Percentiles rank a stretch among this genome's conserved stretches.
phyloP scores from a whole-genome alignment of 2,113 vertebrate genomes.

The Neodon shergylaensis region DNA sequence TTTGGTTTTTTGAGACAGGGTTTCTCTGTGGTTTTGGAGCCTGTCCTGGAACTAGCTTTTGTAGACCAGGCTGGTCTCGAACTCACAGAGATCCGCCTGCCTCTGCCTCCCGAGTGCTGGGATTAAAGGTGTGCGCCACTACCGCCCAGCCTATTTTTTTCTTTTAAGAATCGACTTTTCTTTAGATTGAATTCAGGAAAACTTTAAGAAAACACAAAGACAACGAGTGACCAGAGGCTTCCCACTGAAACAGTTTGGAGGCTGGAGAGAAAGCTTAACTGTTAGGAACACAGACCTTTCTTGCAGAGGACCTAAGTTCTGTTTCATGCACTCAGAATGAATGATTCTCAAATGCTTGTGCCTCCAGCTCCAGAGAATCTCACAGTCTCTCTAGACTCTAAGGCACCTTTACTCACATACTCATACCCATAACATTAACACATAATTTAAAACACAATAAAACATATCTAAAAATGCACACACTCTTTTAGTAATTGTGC shows the following conservation, averaged over 20 bases:
- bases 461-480: neutral
- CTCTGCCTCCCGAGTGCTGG: too few relatives aligned
- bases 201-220: constrained; percentile 20
- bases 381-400: too few relatives aligned
- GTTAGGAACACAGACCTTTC: neutral
- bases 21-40: too few relatives aligned
- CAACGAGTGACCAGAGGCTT: neutral
- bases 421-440: neutral
- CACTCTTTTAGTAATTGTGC: neutral
- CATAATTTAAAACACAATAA: neutral
- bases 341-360: too few relatives aligned
- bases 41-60: too few relatives aligned
- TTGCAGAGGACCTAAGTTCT: neutral
- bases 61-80: too few relatives aligned
- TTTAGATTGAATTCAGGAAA: constrained; percentile 17
- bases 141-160: constrained; percentile 7
- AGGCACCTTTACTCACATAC: neutral
- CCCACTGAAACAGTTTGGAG: neutral
- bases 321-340: too few relatives aligned
- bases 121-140: too few relatives aligned
- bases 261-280: neutral
- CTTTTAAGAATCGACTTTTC: neutral
- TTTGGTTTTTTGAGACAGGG: too few relatives aligned
- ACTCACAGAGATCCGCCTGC: too few relatives aligned
- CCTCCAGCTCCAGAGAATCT: neutral